Conservation (phyloP, 2,888 invertebrate genomes). For the Drosophila macrospina region DNA sequence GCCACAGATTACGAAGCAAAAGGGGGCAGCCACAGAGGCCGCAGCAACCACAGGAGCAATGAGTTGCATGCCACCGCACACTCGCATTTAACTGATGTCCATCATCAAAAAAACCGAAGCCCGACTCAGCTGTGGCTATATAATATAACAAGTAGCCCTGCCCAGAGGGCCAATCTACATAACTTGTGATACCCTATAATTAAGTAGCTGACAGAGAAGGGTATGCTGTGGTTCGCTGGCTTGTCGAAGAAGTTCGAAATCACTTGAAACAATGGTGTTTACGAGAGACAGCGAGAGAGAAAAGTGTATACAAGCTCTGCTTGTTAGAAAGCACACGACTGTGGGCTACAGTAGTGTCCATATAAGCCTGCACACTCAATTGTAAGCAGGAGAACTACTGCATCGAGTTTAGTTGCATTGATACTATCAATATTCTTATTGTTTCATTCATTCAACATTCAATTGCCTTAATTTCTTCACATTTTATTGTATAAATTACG, state of each 20-base stretch:
- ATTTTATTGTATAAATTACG: no score
- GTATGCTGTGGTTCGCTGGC: background rate
- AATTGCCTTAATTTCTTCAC: no score
- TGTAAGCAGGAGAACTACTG: background rate
- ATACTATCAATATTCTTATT: no score
- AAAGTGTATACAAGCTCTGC: background rate
- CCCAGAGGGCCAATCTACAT: constrained; percentile 29
- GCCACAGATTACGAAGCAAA: constrained; percentile 14
- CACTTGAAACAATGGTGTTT: background rate
- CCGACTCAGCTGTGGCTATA: constrained; percentile 22
- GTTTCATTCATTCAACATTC: no score
- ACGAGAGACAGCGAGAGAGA: background rate
- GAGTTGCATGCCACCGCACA: constrained; percentile 3
- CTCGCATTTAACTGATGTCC: constrained; percentile 9
- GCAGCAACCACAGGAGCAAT: constrained; percentile 6
- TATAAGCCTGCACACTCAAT: background rate
- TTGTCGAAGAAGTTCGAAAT: no score
- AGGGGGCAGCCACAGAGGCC: constrained; percentile 7
- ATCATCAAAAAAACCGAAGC: constrained; percentile 6
- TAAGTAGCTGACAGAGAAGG: background rate
- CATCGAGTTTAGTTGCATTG: no score
- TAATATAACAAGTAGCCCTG: constrained; percentile 23
- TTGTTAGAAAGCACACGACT: background rate
- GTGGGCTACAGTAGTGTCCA: background rate
- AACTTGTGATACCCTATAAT: constrained; percentile 32